Evolutionary conservation across 2,888 invertebrate genomes (phyloP).

Genomic region (Amphipyra berbera): DNA sequence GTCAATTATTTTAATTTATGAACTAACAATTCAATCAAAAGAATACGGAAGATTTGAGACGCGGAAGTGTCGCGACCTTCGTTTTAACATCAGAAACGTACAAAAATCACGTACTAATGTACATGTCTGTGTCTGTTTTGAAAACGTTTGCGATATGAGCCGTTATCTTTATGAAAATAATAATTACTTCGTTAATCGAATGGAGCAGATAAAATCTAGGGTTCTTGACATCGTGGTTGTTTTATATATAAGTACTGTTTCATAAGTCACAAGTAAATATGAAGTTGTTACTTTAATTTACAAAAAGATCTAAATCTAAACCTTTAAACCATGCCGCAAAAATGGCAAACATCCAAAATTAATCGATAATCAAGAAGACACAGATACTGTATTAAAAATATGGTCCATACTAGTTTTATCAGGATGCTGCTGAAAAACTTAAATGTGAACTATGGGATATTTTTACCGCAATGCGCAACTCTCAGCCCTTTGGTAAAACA

Average conservation of each 20-base stretch:
- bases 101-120: slow-evolving; percentile 68
- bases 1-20: slow-evolving; percentile 39
- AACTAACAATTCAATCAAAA: slow-evolving; percentile 34
- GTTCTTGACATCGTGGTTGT: slow-evolving; percentile 28
- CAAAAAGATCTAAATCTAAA: too few relatives aligned
- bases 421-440: not conserved
- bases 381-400: too few relatives aligned
- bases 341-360: too few relatives aligned
- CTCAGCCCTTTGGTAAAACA: slow-evolving; percentile 23
- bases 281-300: too few relatives aligned
- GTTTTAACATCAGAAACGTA: slow-evolving; percentile 56
- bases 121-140: slow-evolving; percentile 54
- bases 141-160: slow-evolving; percentile 52
- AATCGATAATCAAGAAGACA: too few relatives aligned
- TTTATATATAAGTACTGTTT: not conserved
- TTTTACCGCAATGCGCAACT: slow-evolving; percentile 48
- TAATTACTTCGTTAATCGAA: slow-evolving; percentile 39
- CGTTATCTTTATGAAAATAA: slow-evolving; percentile 54
- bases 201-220: slow-evolving; percentile 34
- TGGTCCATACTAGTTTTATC: too few relatives aligned
- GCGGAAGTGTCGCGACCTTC: slow-evolving; percentile 71
- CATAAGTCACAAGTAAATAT: too few relatives aligned
- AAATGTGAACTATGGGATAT: slow-evolving; percentile 12
- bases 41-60: slow-evolving; percentile 65
- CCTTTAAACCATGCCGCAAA: too few relatives aligned